A percentile compares a stretch with the other conserved stretches of the same genome.
phyloP scores from a whole-genome alignment of 2,797 vertebrate species.

The Macropus fuliginosus region DNA sequence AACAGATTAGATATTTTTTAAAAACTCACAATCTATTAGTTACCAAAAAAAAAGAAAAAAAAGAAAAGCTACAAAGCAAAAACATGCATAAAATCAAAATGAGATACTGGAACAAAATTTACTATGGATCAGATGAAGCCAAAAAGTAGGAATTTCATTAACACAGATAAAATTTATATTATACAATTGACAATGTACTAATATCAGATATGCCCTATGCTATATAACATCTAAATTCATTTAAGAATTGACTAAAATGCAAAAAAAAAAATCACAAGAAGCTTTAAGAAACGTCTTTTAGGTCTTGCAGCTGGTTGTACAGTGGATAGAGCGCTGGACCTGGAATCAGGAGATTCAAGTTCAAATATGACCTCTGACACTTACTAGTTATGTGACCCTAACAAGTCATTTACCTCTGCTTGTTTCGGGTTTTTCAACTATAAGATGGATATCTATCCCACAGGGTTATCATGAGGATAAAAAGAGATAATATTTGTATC shows the following conservation, averaged over 20 bases:
- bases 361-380: background rate
- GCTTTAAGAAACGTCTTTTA: background rate
- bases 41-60: background rate
- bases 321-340: background rate
- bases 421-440: background rate
- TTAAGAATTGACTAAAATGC: background rate
- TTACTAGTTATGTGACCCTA: background rate
- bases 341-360: background rate
- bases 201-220: background rate
- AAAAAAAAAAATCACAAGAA: background rate
- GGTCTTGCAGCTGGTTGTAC: background rate
- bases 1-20: background rate
- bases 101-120: background rate
- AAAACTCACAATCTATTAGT: background rate
- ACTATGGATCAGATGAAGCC: background rate
- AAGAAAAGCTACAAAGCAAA: background rate
- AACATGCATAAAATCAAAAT: background rate
- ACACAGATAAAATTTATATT: background rate
- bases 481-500: background rate
- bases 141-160: background rate
- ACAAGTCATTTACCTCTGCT: background rate
- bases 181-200: background rate
- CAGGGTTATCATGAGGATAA: background rate
- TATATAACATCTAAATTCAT: background rate
- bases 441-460: background rate